Base-by-base conservation (phyloP, 1,140 invertebrate genomes). In the Tetramorium alpestre region DNA sequence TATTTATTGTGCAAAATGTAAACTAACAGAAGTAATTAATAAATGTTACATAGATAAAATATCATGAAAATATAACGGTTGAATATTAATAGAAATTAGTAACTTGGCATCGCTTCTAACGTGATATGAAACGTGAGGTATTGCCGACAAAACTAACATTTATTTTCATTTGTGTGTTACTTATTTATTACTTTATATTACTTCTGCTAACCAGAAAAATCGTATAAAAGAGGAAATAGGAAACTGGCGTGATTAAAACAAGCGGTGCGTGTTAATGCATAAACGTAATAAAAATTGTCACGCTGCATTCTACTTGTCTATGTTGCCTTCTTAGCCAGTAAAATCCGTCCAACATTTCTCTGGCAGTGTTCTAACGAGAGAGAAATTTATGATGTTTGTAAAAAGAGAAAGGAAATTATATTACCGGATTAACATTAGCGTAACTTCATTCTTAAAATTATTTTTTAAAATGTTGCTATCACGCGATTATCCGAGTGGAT, bases 111-210 rank as follows among this genome's bases (percentile, higher is more conserved):
- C 10, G 56, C 33, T 81, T 70, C 33, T 81, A 18, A 56, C 22
- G 3, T 60, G 6, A 41, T 25, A 22, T 54, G 13, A 69, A 22
- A 8, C 7, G 33, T 22, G 16, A 51, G 13, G 2, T 44, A 47
- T 16, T 41, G 5, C 8, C 65, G n/a, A 56, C 33, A 4, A 33
- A 22, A 25, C 5, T 54, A 18, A 69, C 13, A 13, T 69, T 81
- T 81, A 70, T 81, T 70, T 81, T 1, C 33, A 80, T 69, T 81
- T 11, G 22, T 25, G n/a, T 13, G 18, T 38, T 70, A 70, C 47
- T 69, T 70, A 54, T 70, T 81, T 80, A 80, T 69, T 41, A 81
- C 33, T 69, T 25, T 11, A 69, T 38, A 54, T 69, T 81, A 70
- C 33, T 56, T 51, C 6, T 65, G 11, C 25, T 65, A 65, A 6